Base-by-base conservation (phyloP, 1,140 invertebrate genomes). In the Drosophila kohkoa region DNA sequence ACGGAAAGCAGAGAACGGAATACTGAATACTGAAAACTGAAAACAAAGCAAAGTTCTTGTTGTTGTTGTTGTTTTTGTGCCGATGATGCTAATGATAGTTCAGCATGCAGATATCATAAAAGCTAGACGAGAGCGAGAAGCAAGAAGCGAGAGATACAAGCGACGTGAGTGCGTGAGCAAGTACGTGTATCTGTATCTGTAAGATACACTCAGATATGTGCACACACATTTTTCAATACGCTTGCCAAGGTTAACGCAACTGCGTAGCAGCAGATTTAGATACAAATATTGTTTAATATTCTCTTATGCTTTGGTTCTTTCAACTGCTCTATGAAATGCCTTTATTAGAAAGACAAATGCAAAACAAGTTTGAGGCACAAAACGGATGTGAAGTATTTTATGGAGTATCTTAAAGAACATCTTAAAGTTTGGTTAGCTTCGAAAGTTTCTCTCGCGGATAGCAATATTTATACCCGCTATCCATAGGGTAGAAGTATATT, bases 31-130 rank as follows among this genome's bases (percentile, higher is more conserved):
- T 5, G 6, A 46, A 38, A 49, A 32, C 20, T 4, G 6, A 46
- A 55, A 54, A 87, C 76, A 82, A 87, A 88, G 72, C 80, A 64
- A 64, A 77, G 59, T 79, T 81, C 54, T 82, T 81, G 62, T 75
- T 81, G 54, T 82, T 81, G 62, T 75, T 75, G 15, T 83, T 78
- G 16, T 54, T 25, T 25, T 25, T 25, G 20, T 41, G 38, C 11
- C 49, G n/a, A 10, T 28, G 69, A 76, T 66, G 77, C 69, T 80
- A 83, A 88, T 87, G 73, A 87, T 87, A 88, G 77, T 82, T 87
- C 8, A 65, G 57, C 46, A 52, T 49, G 20, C 20, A 32, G 51
- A 54, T 54, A 32, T 30, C 49, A 35, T 10, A 54, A 35, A 10
- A 49, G 8, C 48, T 49, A 54, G 28, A 54, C 28, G 1, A 6